Evolutionary conservation across 35 echinoderm and acorn worm genomes (phyloP).

Genomic region (Diadema setosum): DNA sequence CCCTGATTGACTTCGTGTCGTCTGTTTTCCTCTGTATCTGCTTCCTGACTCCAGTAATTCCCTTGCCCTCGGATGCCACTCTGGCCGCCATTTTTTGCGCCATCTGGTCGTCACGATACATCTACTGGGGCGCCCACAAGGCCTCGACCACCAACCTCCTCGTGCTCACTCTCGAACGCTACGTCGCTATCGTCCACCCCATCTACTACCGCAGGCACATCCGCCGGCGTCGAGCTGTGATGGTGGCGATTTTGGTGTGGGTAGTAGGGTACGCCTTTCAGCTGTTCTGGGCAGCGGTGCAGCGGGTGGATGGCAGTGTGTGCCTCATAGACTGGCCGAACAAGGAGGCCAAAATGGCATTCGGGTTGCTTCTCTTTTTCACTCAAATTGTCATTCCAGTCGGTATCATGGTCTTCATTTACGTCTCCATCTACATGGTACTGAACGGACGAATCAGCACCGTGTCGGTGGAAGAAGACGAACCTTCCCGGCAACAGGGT

Average conservation of each 20-base stretch:
- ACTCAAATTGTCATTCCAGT: constrained; percentile 24
- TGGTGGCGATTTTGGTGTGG: constrained; percentile 4
- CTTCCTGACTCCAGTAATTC: neutral
- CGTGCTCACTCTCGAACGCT: constrained; percentile 35
- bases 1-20: constrained; percentile 54
- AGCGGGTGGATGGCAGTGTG: neutral
- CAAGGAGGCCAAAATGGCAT: neutral
- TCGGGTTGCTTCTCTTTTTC: neutral
- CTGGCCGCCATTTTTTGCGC: neutral
- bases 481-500: neutral
- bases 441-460: neutral
- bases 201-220: neutral
- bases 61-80: neutral
- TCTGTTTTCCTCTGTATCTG: constrained; percentile 25
- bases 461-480: neutral
- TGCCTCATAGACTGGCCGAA: neutral
- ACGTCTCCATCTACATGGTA: constrained; percentile 6
- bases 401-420: constrained; percentile 33
- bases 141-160: constrained; percentile 53
- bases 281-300: neutral
- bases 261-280: neutral
- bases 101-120: constrained; percentile 36
- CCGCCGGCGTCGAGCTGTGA: neutral
- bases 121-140: constrained; percentile 20
- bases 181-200: constrained; percentile 23